Conservation (phyloP, 2,797 vertebrate species). For the Sparidentex hasta region DNA sequence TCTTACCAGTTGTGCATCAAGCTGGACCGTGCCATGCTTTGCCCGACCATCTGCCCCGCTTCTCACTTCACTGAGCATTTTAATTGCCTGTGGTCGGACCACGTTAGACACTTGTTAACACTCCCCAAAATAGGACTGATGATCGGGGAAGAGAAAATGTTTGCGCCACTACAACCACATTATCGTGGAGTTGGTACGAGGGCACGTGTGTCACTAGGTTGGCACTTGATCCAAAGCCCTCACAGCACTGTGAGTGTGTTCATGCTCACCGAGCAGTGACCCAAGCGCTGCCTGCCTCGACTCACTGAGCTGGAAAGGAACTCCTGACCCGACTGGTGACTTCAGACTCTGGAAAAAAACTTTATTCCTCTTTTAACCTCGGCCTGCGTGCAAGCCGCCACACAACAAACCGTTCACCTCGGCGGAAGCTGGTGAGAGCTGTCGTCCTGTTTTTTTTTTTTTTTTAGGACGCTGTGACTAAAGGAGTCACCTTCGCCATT, state of each 20-base stretch:
- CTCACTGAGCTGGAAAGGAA: constrained; percentile 21
- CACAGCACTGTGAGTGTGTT: background rate
- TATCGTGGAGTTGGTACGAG: constrained; percentile 14
- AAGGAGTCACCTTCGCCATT: constrained; percentile 44
- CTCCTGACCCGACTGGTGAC: constrained; percentile 13
- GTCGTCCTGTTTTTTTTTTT: constrained; percentile 45
- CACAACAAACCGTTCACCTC: constrained; percentile 10
- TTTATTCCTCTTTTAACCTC: constrained; percentile 31
- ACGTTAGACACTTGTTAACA: constrained; percentile 60
- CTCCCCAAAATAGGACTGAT: constrained; percentile 35
- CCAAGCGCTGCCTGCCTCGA: too few species aligned
- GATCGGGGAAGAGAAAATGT: constrained; percentile 17
- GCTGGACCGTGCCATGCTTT: constrained; percentile 59
- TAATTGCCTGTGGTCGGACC: constrained; percentile 71
- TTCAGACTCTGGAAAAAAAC: constrained; percentile 13
- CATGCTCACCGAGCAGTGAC: constrained; percentile 3
- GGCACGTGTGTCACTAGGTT: constrained; percentile 11
- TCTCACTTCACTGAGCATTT: constrained; percentile 73
- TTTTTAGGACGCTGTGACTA: constrained; percentile 27
- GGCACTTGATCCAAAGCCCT: constrained; percentile 1
- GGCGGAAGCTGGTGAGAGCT: background rate
- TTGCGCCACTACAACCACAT: background rate
- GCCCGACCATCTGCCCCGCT: constrained; percentile 75
- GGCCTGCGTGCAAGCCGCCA: background rate
- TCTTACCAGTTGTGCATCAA: constrained; percentile 67